These are phyloP conservation scores for Silurus aristotelis DNA, from an alignment of 2,797 vertebrate species.

Conservation along the genomic window DNA sequence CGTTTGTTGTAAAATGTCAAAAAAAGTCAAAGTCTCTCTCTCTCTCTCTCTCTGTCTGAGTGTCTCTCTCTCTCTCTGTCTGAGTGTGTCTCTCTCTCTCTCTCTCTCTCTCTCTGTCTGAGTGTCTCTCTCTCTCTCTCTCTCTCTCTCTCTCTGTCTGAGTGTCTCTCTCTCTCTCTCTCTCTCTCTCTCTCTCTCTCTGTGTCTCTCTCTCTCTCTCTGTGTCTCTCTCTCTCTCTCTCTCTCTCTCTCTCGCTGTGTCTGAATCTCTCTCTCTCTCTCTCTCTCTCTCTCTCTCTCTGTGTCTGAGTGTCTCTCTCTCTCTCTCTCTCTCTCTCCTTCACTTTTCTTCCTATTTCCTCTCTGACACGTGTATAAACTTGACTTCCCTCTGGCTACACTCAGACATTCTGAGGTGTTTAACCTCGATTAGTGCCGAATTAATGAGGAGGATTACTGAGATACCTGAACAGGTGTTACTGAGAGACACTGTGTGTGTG, in stretches of 20 bases:
- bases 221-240: not conserved
- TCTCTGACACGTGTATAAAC: slow-evolving; percentile 1
- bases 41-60: too few species aligned
- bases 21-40: too few species aligned
- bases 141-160: not conserved
- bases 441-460: slow-evolving; percentile 6
- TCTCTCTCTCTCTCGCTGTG: too few species aligned
- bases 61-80: too few species aligned
- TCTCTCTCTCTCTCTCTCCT: not conserved
- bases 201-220: not conserved
- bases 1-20: too few species aligned
- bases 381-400: slow-evolving; percentile 12
- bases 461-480: slow-evolving; percentile 19
- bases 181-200: not conserved
- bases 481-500: not conserved
- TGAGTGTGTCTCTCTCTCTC: too few species aligned
- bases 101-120: too few species aligned
- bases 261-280: too few species aligned
- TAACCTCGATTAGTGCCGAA: not conserved
- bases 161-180: too few species aligned
- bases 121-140: not conserved
- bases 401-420: not conserved
- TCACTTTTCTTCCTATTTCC: not conserved
- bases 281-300: too few species aligned
- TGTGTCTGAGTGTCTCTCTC: too few species aligned